Percentiles rank a stretch among this genome's conserved stretches.
Evolutionary conservation across 2,797 vertebrate species (phyloP).

Genomic region (Sphenopsis melanotis): DNA sequence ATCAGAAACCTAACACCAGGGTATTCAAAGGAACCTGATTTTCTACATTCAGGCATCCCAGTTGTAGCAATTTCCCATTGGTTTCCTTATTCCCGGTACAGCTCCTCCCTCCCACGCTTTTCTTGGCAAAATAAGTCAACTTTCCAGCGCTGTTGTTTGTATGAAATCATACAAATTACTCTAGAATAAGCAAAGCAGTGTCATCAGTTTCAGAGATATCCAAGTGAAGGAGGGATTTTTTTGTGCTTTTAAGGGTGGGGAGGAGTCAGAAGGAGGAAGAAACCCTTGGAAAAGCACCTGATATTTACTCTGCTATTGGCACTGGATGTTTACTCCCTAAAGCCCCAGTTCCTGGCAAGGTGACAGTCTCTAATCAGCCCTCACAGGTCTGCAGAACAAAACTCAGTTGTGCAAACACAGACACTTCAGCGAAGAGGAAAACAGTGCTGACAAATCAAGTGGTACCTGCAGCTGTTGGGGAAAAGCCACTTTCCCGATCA

Average conservation of each 20-base stretch:
- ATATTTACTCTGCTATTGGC: neutral
- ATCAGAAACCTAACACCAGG: neutral
- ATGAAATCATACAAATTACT: neutral
- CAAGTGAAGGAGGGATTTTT: neutral
- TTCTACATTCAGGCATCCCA: neutral
- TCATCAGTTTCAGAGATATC: neutral
- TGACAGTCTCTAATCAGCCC: neutral
- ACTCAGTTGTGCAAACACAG: neutral
- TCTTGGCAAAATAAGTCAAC: neutral
- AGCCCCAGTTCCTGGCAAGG: neutral
- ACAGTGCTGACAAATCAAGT: accelerated
- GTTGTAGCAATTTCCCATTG: neutral
- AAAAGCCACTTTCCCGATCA: neutral
- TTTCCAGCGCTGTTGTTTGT: neutral
- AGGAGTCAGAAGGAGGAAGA: neutral
- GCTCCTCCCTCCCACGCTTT: neutral
- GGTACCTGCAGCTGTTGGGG: neutral
- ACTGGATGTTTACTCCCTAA: neutral
- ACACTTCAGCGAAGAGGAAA: neutral
- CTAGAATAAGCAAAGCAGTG: neutral
- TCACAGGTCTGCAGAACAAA: neutral
- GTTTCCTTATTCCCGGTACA: neutral
- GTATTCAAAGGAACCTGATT: slow-evolving; percentile 7
- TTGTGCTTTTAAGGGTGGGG: neutral
- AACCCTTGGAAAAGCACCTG: neutral